Conservation (phyloP, 1,140 invertebrate species). For the Polypedilum pembai region DNA sequence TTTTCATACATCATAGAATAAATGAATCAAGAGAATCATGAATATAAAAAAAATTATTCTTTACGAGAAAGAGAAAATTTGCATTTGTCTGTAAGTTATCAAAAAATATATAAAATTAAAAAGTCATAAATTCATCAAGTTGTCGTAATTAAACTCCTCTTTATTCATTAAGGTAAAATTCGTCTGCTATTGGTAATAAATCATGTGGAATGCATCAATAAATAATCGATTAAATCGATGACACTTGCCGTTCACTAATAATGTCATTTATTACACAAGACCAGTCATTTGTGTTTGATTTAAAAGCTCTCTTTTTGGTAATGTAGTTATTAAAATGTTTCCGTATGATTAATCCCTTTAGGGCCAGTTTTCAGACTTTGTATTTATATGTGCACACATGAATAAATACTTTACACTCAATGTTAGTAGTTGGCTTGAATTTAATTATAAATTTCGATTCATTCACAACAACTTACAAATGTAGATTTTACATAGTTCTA, state of each 20-base stretch:
- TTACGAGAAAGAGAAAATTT: too few species aligned
- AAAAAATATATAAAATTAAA: too few species aligned
- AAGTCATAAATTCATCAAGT: too few species aligned
- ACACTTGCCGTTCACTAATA: neutral
- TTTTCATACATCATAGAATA: too few species aligned
- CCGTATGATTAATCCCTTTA: slow-evolving; percentile 16
- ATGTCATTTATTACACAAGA: slow-evolving; percentile 19
- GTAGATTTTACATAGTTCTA: too few species aligned
- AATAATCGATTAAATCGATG: slow-evolving; percentile 13
- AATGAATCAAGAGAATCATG: too few species aligned
- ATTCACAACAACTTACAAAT: too few species aligned
- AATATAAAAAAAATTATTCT: too few species aligned
- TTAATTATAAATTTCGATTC: neutral
- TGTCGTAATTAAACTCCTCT: too few species aligned
- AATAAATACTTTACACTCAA: neutral
- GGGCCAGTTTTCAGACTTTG: neutral
- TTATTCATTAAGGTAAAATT: too few species aligned
- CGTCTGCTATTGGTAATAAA: neutral
- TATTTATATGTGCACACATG: neutral
- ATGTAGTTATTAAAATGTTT: slow-evolving; percentile 14
- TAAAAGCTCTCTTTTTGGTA: neutral
- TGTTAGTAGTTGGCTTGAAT: neutral
- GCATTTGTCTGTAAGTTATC: too few species aligned
- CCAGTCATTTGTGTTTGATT: slow-evolving; percentile 4
- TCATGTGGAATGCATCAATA: neutral